Evolutionary conservation across 2,113 vertebrate species (phyloP).

Genomic region (Phyllostomus discolor): DNA sequence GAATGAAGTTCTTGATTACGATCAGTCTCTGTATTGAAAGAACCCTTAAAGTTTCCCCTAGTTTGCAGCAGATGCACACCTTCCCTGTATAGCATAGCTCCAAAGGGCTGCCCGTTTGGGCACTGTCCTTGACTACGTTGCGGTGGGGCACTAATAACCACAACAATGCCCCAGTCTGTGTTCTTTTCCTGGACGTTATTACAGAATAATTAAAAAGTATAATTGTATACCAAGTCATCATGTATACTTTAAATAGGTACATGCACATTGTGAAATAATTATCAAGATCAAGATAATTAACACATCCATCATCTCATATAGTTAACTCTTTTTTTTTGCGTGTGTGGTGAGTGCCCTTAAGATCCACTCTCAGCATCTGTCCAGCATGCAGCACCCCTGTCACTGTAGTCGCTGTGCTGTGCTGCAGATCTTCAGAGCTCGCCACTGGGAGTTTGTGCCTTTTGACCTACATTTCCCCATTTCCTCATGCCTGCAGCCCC

Average conservation of each 20-base stretch:
- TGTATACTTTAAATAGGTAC: neutral
- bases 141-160: neutral
- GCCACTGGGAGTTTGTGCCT: neutral
- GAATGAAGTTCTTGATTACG: neutral
- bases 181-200: neutral
- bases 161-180: neutral
- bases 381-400: neutral
- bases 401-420: neutral
- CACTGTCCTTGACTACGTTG: neutral
- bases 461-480: neutral
- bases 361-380: neutral
- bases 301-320: neutral
- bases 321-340: neutral
- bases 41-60: neutral
- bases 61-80: neutral
- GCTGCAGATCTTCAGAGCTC: neutral
- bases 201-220: neutral
- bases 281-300: neutral
- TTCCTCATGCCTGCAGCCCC: neutral
- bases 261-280: neutral
- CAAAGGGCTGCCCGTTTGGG: neutral
- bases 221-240: neutral
- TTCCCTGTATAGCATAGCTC: neutral
- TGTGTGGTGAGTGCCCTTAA: neutral
- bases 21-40: neutral